phyloP scores from a whole-genome alignment of 1,140 invertebrate species.

The Drosophila pseudoananassae region DNA sequence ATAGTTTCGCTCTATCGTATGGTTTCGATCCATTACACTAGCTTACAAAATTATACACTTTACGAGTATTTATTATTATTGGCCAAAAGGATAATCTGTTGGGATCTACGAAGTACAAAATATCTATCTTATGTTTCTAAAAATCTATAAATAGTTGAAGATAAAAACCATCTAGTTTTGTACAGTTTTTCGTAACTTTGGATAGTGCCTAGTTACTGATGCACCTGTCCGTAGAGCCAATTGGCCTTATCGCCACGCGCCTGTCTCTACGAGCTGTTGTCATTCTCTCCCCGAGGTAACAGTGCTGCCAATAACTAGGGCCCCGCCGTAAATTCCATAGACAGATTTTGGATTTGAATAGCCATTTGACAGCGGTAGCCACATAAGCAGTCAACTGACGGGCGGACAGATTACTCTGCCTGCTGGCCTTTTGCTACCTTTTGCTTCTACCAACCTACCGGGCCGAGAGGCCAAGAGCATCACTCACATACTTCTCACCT shows the following conservation, averaged over 20 bases:
- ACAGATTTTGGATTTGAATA: slow-evolving; percentile 68
- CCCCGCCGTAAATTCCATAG: slow-evolving; percentile 31
- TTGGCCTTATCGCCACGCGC: slow-evolving; percentile 63
- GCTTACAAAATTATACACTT: neutral
- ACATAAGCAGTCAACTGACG: slow-evolving; percentile 10
- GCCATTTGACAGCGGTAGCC: slow-evolving; percentile 60
- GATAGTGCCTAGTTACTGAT: slow-evolving; percentile 50
- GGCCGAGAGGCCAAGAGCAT: slow-evolving; percentile 58
- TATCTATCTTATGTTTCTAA: too few species aligned
- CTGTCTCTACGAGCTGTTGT: slow-evolving; percentile 40
- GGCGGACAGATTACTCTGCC: slow-evolving; percentile 52
- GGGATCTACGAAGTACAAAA: too few species aligned
- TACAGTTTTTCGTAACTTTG: slow-evolving; percentile 35
- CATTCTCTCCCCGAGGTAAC: slow-evolving; percentile 21
- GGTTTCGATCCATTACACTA: slow-evolving; percentile 1
- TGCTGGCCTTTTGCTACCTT: slow-evolving; percentile 60
- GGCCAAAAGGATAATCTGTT: too few species aligned
- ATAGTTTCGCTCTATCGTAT: neutral
- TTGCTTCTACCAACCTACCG: slow-evolving; percentile 35
- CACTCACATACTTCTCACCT: slow-evolving; percentile 65
- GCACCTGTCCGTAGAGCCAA: slow-evolving; percentile 48
- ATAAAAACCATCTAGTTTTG: neutral
- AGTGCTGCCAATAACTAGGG: slow-evolving; percentile 21
- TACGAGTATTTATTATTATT: too few species aligned
- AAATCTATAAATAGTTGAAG: neutral